Conservation (phyloP, 2,888 invertebrate species). For the Drosophila diplacantha region DNA sequence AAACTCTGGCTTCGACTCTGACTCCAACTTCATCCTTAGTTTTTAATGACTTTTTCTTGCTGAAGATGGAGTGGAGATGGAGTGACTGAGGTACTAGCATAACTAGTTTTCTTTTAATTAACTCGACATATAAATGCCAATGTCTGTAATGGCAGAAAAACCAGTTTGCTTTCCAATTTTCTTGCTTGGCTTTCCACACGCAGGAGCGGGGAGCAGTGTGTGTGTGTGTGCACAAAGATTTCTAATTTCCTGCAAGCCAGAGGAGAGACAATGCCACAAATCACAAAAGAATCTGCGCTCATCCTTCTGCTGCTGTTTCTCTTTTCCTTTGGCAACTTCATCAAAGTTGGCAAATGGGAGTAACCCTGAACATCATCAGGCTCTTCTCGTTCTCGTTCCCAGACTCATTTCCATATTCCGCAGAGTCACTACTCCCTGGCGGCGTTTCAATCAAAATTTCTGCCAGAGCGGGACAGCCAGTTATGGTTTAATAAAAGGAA, state of each 20-base stretch:
- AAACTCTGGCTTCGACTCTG: conserved; percentile 18
- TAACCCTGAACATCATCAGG: conserved; percentile 10
- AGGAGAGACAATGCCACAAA: conserved; percentile 62
- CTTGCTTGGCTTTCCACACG: conserved; percentile 53
- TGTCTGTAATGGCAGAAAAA: conserved; percentile 39
- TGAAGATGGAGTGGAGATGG: conserved; percentile 10
- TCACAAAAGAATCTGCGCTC: conserved; percentile 51
- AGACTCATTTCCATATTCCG: conserved; percentile 28
- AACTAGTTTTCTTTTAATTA: conserved; percentile 72
- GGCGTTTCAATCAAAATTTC: conserved; percentile 17
- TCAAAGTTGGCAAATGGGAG: conserved; percentile 24
- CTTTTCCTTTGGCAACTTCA: conserved; percentile 12
- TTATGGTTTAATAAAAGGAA: conserved; percentile 30
- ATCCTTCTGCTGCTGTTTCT: conserved; percentile 23
- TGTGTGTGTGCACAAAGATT: conserved; percentile 38
- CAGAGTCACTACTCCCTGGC: neutral
- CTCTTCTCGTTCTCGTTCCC: neutral
- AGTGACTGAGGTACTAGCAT: conserved; percentile 42
- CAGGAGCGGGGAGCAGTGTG: conserved; percentile 10
- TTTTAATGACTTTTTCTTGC: conserved; percentile 65
- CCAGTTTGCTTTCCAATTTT: conserved; percentile 70
- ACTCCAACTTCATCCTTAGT: conserved; percentile 34
- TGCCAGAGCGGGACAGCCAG: neutral
- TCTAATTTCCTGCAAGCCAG: conserved; percentile 57
- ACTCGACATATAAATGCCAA: conserved; percentile 66